Conservation (phyloP, 2,113 vertebrate species). For the Arenaria interpres region DNA sequence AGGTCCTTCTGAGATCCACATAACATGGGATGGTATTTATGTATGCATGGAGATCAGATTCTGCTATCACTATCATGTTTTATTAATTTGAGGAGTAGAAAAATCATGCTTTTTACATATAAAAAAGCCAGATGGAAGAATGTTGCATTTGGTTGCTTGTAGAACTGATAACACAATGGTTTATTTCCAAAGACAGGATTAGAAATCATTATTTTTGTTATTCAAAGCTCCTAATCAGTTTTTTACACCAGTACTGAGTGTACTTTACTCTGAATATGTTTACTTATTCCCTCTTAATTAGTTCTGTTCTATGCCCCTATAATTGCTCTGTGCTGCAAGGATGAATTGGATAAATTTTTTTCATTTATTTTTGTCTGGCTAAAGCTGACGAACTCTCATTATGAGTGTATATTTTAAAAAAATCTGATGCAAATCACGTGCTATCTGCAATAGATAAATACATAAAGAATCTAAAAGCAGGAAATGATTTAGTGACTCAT, state of each 20-base stretch:
- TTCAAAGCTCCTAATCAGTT: not conserved
- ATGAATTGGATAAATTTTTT: not conserved
- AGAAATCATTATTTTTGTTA: not conserved
- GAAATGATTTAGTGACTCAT: constrained; percentile 23
- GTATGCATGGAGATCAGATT: not conserved
- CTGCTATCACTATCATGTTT: not conserved
- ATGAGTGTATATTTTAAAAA: not conserved
- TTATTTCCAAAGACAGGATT: not conserved
- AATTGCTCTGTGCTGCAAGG: not conserved
- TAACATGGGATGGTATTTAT: not conserved
- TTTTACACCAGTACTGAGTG: not conserved
- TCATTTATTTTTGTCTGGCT: not conserved
- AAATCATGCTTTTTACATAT: not conserved
- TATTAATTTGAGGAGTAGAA: not conserved
- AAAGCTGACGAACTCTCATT: not conserved
- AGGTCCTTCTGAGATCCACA: not conserved
- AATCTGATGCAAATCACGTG: not conserved
- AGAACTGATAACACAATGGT: not conserved
- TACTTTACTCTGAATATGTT: not conserved
- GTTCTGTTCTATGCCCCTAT: not conserved
- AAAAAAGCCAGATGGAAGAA: not conserved
- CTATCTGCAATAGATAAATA: not conserved
- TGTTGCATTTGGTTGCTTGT: not conserved
- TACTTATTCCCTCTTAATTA: not conserved
- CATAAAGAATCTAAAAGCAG: not conserved